phyloP scores from a whole-genome alignment of 2,797 vertebrate species.

The Phyllotis vaccarum region DNA sequence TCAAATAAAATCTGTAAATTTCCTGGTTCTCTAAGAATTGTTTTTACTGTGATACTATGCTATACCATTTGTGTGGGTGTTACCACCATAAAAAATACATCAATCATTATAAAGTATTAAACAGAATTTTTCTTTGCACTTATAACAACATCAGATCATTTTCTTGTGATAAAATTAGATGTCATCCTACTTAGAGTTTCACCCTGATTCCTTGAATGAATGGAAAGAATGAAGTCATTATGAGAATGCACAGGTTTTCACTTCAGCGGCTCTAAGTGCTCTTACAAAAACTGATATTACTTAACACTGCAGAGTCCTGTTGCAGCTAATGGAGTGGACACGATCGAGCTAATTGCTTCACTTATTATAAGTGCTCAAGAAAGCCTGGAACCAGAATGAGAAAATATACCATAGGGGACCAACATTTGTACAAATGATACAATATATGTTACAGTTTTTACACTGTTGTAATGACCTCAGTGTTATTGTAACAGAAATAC shows the following conservation, averaged over 20 bases:
- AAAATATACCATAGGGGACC: slow-evolving; percentile 6
- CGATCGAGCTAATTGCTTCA: neutral
- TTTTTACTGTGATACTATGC: neutral
- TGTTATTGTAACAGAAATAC: neutral
- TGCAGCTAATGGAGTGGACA: neutral
- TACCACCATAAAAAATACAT: neutral
- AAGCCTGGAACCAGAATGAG: neutral
- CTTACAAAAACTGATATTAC: neutral
- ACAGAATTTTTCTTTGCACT: neutral
- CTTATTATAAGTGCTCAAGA: neutral
- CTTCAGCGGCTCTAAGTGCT: neutral
- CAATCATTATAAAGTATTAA: neutral
- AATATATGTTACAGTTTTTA: neutral
- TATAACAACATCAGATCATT: neutral
- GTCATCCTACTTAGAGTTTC: neutral
- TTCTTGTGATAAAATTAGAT: neutral
- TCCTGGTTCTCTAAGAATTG: neutral
- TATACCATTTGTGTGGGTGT: neutral
- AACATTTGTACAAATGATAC: slow-evolving; percentile 3
- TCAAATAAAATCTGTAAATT: neutral
- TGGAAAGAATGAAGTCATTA: neutral
- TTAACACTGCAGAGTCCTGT: neutral
- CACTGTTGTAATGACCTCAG: neutral
- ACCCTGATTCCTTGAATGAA: neutral
- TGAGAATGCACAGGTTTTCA: neutral